phyloP scores from a whole-genome alignment of 2,113 vertebrate genomes.

The Grammomys dolichurus region DNA sequence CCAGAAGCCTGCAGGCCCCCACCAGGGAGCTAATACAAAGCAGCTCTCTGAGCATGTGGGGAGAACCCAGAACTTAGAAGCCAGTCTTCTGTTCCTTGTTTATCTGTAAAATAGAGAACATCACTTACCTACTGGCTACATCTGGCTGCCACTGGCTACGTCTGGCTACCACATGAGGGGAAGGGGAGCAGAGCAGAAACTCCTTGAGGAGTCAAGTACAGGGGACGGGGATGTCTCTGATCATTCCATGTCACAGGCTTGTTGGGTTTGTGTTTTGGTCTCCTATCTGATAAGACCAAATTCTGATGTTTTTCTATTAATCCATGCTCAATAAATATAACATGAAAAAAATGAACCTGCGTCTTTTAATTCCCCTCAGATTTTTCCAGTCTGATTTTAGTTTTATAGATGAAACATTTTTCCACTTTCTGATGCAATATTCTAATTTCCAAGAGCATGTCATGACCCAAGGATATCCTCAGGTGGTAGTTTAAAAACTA shows the following conservation, averaged over 20 bases:
- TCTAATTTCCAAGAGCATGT: background rate
- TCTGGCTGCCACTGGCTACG: slow-evolving; percentile 33
- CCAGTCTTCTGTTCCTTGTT: slow-evolving; percentile 21
- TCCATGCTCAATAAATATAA: background rate
- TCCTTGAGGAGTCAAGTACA: background rate
- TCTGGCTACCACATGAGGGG: slow-evolving; percentile 15
- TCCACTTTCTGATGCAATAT: background rate
- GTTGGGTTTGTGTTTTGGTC: background rate
- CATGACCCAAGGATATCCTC: background rate
- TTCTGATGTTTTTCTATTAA: background rate
- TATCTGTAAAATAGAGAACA: slow-evolving; percentile 29
- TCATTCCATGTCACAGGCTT: background rate
- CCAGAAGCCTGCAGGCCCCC: background rate
- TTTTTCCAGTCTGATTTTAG: background rate
- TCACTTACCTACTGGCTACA: background rate
- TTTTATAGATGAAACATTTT: background rate
- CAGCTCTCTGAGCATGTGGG: background rate
- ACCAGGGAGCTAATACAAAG: rapidly evolving
- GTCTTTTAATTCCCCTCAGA: background rate
- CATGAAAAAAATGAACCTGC: background rate
- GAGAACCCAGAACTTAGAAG: background rate
- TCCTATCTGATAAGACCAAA: background rate
- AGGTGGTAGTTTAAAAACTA: background rate
- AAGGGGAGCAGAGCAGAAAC: slow-evolving; percentile 30
- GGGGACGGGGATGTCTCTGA: background rate